Base-by-base conservation (phyloP, 2,888 invertebrate genomes). In the Acanthacorydalis orientalis region DNA sequence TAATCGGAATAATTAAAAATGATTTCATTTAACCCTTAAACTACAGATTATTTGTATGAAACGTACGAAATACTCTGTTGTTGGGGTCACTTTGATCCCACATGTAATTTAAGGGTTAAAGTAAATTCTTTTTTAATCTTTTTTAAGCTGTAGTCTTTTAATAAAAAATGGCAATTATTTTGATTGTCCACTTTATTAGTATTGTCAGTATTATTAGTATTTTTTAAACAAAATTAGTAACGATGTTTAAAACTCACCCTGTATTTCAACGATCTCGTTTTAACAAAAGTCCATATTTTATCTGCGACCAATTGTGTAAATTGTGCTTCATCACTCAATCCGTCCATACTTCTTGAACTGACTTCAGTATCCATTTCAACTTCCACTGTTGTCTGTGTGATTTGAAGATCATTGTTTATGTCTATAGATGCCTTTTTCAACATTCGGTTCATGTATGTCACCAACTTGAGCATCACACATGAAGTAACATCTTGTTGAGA, bases 401-500 rank as follows among this genome's bases (percentile, higher is more conserved):
- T 80, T 68, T 84, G 80, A 50, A 87, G 68, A 56, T 83, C 83
- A 48, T 81, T 81, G 42, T 80, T 80, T 42, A 88, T 67, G 57
- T 85, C 83, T 57, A 88, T 76, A 45, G 81, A 78, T 0, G 85
- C 80, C 53, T 86, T 87, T 62, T 86, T 80, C 59, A 87, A 69
- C 65, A 86, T 74, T 52, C 80, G 73, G 67, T 88, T 87, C 67
- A 87, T 83, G 62, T 86, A 87, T 14, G 83, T 80, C 37, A 87
- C 80, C 55, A 87, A 64, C 64, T 87, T 88, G 15, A 85, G 70
- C 72, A 87, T 86, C 60, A 85, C 80, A 62, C 88, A 88, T 8
- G 87, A 81, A 35, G 83, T 82, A 42, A 83, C 76, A 57, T 88
- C 87, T 47, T 80, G 74, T 53, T 82, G 77, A 4, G 78, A 74